Evolutionary conservation across 2,797 vertebrate genomes (phyloP).

Genomic region (Cygnus olor): DNA sequence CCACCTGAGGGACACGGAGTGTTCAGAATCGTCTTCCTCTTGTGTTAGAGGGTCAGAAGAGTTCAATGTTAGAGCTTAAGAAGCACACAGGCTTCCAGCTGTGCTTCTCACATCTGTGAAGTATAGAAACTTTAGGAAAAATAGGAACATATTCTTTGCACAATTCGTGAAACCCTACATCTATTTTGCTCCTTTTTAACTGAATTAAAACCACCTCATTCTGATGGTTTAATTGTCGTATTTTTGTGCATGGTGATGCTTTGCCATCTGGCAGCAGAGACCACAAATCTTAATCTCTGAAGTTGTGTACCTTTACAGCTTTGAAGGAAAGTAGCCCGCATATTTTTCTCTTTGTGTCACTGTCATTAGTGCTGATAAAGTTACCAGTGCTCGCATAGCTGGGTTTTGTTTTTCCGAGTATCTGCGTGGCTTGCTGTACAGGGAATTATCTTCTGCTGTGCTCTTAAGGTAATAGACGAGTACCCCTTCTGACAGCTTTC

Average conservation of each 20-base stretch:
- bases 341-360: not conserved
- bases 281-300: not conserved
- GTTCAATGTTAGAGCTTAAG: not conserved
- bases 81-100: fast-evolving
- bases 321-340: not conserved
- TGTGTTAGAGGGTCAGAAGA: not conserved
- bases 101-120: not conserved
- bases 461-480: not conserved
- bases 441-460: not conserved
- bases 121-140: not conserved
- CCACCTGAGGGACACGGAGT: fast-evolving
- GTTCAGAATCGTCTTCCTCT: not conserved
- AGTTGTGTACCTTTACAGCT: not conserved
- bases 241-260: not conserved
- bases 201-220: not conserved
- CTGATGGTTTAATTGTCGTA: not conserved
- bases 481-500: not conserved
- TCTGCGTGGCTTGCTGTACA: not conserved
- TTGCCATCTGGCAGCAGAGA: not conserved
- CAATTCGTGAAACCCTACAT: not conserved
- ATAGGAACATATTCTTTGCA: not conserved
- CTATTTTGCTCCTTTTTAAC: not conserved
- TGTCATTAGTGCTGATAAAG: not conserved
- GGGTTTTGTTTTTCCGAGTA: not conserved
- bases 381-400: not conserved